Evolutionary conservation across 2,113 vertebrate genomes (phyloP), one percentile per base, ranked within the genome.

Genomic region (Pedetes capensis): DNA sequence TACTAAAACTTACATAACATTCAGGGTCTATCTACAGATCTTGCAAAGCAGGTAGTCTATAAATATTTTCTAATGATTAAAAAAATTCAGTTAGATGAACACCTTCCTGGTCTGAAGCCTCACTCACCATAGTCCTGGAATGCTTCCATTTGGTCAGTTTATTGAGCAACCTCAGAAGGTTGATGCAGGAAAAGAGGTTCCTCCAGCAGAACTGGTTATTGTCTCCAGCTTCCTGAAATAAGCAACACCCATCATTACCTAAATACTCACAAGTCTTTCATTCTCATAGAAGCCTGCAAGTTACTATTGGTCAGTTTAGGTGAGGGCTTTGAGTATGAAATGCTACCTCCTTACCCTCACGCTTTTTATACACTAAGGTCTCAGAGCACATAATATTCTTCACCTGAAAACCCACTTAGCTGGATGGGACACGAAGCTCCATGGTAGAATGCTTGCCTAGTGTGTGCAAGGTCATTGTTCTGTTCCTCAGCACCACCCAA

Each of bases 141-240:
- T 99, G 99, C 57, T 99, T 99, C 99, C 99, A 99, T 96, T 99
- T 99, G 97, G 99, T 99, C 96, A 99, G 98, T 97, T 99, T 99
- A 98, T 99, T 99, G 55, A 99, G 99, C 93, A 99, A 98, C 97
- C 99, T 98, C 96, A 99, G 98, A 87, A 99, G 96, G 94, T 99
- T 99, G 79, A 99, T 99, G 96, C 99, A 99, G 78, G 99, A 99
- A 97, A 99, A 99, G 63, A 99, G 97, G 95, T 99, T 99, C 95
- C 99, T 98, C 99, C 99, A 99, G 97, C 99, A 99, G 98, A 99
- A 99, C 91, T 99, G 99, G 97, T 98, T 99, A 97, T 97, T 99
- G 98, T 99, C 99, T 89, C 99, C 99, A 0, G 99, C 98, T 97
- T 99, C 99, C 99, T 99, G 96, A 90, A 97, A 87, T 32, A 85